These are phyloP conservation scores for Nycticryphes semicollaris DNA, from an alignment of 2,113 vertebrate genomes.

Conservation along the genomic window DNA sequence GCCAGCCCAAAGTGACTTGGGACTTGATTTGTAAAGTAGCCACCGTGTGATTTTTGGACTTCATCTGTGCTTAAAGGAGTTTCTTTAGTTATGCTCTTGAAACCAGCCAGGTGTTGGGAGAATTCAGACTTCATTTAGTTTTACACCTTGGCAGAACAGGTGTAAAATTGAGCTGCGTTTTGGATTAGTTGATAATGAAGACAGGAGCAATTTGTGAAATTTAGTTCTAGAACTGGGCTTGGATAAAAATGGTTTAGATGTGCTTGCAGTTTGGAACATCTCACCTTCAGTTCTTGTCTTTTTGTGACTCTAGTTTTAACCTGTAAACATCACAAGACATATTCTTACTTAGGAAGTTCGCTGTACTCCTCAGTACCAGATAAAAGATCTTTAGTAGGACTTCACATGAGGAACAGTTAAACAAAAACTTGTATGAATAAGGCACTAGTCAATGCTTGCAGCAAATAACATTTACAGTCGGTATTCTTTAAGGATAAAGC, in stretches of 20 bases:
- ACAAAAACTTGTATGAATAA: slow-evolving; percentile 55
- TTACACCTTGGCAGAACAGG: not conserved
- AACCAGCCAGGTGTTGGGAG: not conserved
- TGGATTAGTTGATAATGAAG: not conserved
- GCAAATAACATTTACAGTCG: slow-evolving; percentile 52
- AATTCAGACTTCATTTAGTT: not conserved
- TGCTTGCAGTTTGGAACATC: not conserved
- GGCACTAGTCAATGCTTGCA: slow-evolving; percentile 68
- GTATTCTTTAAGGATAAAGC: slow-evolving; percentile 49
- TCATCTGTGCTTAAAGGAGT: not conserved
- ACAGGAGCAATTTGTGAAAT: not conserved
- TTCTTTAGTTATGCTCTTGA: not conserved
- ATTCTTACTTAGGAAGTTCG: not conserved
- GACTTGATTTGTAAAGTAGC: not conserved
- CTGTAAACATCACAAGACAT: not conserved
- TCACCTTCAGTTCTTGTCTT: not conserved
- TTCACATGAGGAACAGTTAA: slow-evolving; percentile 14
- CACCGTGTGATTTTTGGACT: not conserved
- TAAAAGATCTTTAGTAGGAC: slow-evolving; percentile 13
- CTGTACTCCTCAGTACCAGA: not conserved
- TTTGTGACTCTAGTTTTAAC: slow-evolving; percentile 8
- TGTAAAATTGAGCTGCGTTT: not conserved
- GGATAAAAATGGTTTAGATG: not conserved
- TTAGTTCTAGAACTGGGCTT: not conserved
- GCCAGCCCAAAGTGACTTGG: not conserved